Percentiles rank a stretch among this genome's conserved stretches.
Evolutionary conservation across 1,140 invertebrate species (phyloP).

Genomic region (Calliphora vicina): DNA sequence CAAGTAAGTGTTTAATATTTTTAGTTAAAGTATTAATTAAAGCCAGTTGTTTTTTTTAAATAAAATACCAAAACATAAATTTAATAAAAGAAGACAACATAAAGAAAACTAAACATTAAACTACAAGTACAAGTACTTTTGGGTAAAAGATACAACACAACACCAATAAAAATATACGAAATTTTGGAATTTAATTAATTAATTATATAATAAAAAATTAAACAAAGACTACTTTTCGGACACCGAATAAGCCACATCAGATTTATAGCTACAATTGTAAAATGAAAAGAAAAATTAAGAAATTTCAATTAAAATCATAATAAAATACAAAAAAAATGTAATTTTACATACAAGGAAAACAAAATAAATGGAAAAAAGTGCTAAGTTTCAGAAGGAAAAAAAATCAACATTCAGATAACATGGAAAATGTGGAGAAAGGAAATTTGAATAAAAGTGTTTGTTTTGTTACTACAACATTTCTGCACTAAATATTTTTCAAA

Average conservation of each 20-base stretch:
- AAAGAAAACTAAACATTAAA: background rate
- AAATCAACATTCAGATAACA: background rate
- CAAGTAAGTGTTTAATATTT: too few relatives aligned
- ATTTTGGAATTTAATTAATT: background rate
- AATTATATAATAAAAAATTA: background rate
- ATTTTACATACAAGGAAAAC: background rate
- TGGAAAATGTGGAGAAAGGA: background rate
- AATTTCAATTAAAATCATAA: background rate
- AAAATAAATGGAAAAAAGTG: background rate
- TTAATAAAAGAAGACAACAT: background rate
- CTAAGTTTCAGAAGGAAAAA: background rate
- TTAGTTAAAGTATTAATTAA: too few relatives aligned
- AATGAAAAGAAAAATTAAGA: background rate
- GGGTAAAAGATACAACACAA: background rate
- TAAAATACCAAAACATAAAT: too few relatives aligned
- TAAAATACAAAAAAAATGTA: background rate
- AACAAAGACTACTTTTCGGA: background rate
- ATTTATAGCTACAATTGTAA: background rate
- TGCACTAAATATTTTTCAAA: background rate
- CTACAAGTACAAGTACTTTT: background rate
- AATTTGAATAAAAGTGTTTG: background rate
- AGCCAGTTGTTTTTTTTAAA: background rate
- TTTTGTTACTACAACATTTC: constrained; percentile 11
- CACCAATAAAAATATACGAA: background rate
- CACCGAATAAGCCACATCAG: background rate